A percentile compares a stretch with the other conserved stretches of the same genome.
phyloP scores from a whole-genome alignment of 2,888 invertebrate genomes.

The Glaucopsyche alexis region DNA sequence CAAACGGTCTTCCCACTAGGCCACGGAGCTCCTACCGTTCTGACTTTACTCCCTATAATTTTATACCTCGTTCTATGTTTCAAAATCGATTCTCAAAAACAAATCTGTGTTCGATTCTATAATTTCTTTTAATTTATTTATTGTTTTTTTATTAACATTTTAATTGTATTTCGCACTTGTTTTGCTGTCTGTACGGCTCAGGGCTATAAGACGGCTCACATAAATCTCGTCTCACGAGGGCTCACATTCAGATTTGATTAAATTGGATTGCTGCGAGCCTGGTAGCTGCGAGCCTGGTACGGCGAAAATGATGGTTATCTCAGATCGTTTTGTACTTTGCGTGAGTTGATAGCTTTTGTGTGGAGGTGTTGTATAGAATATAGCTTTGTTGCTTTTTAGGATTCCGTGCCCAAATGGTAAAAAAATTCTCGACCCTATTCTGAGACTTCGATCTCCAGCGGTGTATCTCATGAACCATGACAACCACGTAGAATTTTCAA shows the following conservation, averaged over 20 bases:
- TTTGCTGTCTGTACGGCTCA: not conserved
- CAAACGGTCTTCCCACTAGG: no score
- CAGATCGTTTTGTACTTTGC: not conserved
- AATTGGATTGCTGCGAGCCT: slow-evolving; percentile 9
- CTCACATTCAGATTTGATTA: slow-evolving; percentile 19
- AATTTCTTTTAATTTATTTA: no score
- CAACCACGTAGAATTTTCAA: no score
- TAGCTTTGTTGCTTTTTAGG: not conserved
- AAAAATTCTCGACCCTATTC: no score
- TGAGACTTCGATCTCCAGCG: not conserved
- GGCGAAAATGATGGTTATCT: not conserved
- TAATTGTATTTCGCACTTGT: not conserved
- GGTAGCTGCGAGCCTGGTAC: not conserved
- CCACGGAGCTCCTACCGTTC: no score
- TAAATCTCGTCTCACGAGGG: slow-evolving; percentile 19
- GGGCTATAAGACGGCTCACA: not conserved
- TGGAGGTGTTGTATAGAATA: not conserved
- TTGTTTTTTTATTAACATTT: no score
- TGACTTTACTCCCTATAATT: no score
- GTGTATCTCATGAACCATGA: not conserved
- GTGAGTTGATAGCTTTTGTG: not conserved
- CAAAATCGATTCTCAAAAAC: no score
- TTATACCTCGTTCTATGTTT: no score
- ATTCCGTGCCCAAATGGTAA: no score
- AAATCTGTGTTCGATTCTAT: no score